Base-by-base conservation (phyloP, 2,797 vertebrate species). In the Sparus aurata region DNA sequence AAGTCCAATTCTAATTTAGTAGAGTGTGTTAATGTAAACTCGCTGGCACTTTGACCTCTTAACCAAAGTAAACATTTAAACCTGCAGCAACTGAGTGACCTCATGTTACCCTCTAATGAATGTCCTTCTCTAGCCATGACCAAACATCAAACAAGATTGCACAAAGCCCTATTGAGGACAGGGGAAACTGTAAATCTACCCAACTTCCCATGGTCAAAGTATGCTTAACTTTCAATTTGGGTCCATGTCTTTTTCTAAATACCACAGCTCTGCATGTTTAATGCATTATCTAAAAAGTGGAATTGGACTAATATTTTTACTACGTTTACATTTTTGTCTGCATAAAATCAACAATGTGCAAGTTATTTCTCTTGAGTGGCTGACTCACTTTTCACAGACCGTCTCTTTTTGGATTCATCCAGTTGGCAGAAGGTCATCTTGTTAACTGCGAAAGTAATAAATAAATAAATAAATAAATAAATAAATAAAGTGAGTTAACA, bases 351-450 rank as follows among this genome's bases (percentile, higher is more conserved):
- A 34, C 34, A 8, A 34, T 34, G 4, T 34, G 34, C 34, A 34
- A 38, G 8, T 38, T 38, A 38, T 38, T 38, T 38, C 34, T 38
- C 34, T 34, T 34, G 9, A 38, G 34, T 38, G 34, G 34, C 34
- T 38, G 34, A 38, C 94, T 95, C 77, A 96, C 95, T 80, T 92
- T 95, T 95, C 5, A 90, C 52, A 17, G 90, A 82, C 1, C n/a
- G 85, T 76, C 50, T 95, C 87, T 87, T 95, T 69, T 95, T 96
- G 52, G 79, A 22, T 0, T 96, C 95, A 3, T 96, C 95, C 85
- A 96, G 94, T 68, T 96, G 89, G 75, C 95, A 96, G 89, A 96
- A 96, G 50, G 92, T 86, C 95, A 96, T 96, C 91, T 96, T 96
- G 89, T 96, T 96, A 12, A 96, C 96, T 96, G 89, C 43, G 83